Percentiles rank a stretch among this genome's conserved stretches.
phyloP scores from a whole-genome alignment of 1,140 invertebrate species.

The Platyscapa corneri region DNA sequence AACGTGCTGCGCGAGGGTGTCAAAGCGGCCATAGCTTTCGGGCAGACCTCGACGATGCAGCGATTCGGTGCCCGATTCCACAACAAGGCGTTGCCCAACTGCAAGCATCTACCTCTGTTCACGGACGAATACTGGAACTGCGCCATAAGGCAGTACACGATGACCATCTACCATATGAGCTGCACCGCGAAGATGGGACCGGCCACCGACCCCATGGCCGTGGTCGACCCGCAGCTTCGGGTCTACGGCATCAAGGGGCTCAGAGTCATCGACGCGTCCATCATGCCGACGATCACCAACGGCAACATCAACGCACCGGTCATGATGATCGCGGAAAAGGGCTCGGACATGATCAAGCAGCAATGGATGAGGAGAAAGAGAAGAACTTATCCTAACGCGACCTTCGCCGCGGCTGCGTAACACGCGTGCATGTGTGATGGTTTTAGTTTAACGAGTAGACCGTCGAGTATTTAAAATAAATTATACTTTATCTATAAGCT shows the following conservation, averaged over 20 bases:
- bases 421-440: neutral
- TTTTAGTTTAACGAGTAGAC: neutral
- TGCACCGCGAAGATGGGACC: slow-evolving; percentile 92
- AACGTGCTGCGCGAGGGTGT: slow-evolving; percentile 87
- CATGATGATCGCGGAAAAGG: slow-evolving; percentile 96
- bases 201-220: slow-evolving; percentile 82
- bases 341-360: slow-evolving; percentile 87
- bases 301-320: slow-evolving; percentile 91
- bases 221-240: slow-evolving; percentile 86
- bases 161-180: slow-evolving; percentile 91
- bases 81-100: slow-evolving; percentile 83
- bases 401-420: neutral
- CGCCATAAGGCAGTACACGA: slow-evolving; percentile 84
- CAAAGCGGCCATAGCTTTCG: slow-evolving; percentile 88
- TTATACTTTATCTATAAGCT: neutral
- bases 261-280: slow-evolving; percentile 86
- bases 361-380: slow-evolving; percentile 58
- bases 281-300: slow-evolving; percentile 87
- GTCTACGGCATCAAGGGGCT: slow-evolving; percentile 85
- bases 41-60: slow-evolving; percentile 82
- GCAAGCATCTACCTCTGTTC: slow-evolving; percentile 82
- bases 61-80: slow-evolving; percentile 85
- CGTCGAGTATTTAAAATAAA: neutral
- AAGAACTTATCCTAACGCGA: slow-evolving; percentile 33
- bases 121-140: slow-evolving; percentile 92